Base-by-base conservation (phyloP, 1,140 invertebrate genomes). In the Caenorhabditis inopinata region DNA sequence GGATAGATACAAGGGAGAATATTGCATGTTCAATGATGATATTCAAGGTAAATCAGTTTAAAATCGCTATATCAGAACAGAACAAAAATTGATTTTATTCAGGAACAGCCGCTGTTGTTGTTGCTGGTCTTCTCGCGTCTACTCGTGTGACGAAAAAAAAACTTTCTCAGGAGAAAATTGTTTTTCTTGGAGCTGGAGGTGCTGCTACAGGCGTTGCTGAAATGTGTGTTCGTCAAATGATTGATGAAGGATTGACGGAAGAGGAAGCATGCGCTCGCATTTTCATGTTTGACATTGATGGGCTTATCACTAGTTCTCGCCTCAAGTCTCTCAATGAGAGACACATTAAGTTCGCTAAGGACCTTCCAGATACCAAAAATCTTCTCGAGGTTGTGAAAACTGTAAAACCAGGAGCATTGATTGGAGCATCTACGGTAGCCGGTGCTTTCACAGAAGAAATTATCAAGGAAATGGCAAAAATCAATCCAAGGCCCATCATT, bases 1-100 rank as follows among this genome's bases (percentile, higher is more conserved):
- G 74, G 93, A 95, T 80, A 95, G 94, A 88, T 97, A 96, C 88
- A 91, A 93, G 75, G 90, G 93, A 79, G 91, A 92, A 49, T 97
- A 96, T 86, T 96, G 95, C 86, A 96, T 94, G 6, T 98, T 98
- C 87, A 98, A 98, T 87, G 96, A 98, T 88, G 96, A 98, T 87
- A 97, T 97, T 88, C 95, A 97, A 85, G 80, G 80, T 81, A 23
- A n/a, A 42, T n/a, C n/a, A n/a, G n/a, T n/a, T n/a, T n/a, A n/a
- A n/a, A n/a, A n/a, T n/a, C n/a, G n/a, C n/a, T n/a, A n/a, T n/a
- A n/a, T n/a, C n/a, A n/a, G n/a, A n/a, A n/a, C n/a, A n/a, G n/a
- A n/a, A n/a, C n/a, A n/a, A n/a, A n/a, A n/a, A n/a, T n/a, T n/a
- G n/a, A n/a, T n/a, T n/a, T n/a, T 46, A 42, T 74, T 45, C 75